Evolutionary conservation across 2,888 invertebrate genomes (phyloP).

Genomic region (Acleris cristana): DNA sequence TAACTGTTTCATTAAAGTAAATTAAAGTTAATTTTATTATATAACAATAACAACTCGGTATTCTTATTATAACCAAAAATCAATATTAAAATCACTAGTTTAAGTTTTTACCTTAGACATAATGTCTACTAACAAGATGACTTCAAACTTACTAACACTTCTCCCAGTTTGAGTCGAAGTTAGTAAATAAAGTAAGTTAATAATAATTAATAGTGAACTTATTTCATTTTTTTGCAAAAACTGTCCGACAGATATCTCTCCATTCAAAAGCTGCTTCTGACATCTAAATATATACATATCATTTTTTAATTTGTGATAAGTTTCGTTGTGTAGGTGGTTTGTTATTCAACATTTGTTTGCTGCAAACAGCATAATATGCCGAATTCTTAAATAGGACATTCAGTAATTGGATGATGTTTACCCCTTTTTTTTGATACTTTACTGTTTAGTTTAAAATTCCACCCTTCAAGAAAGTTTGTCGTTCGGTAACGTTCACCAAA

Average conservation of each 20-base stretch:
- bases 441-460: slow-evolving; percentile 7
- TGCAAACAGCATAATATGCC: slow-evolving; percentile 7
- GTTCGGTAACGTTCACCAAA: slow-evolving; percentile 1
- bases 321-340: neutral
- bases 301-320: slow-evolving; percentile 10
- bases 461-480: slow-evolving; percentile 9
- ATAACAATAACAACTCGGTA: no score
- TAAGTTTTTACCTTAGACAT: no score
- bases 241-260: slow-evolving; percentile 10
- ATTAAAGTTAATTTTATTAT: no score
- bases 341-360: slow-evolving; percentile 5
- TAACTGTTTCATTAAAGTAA: no score
- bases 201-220: neutral
- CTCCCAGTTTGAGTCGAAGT: no score
- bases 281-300: slow-evolving; percentile 17
- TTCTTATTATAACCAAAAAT: no score
- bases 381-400: neutral
- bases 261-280: slow-evolving; percentile 15
- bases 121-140: no score
- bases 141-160: no score
- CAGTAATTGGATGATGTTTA: neutral
- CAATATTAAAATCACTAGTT: no score
- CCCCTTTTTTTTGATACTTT: neutral
- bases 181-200: no score
- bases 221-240: slow-evolving; percentile 14